A percentile compares a stretch with the other conserved stretches of the same genome.
phyloP scores from a whole-genome alignment of 2,113 vertebrate genomes.

The Alces alces region DNA sequence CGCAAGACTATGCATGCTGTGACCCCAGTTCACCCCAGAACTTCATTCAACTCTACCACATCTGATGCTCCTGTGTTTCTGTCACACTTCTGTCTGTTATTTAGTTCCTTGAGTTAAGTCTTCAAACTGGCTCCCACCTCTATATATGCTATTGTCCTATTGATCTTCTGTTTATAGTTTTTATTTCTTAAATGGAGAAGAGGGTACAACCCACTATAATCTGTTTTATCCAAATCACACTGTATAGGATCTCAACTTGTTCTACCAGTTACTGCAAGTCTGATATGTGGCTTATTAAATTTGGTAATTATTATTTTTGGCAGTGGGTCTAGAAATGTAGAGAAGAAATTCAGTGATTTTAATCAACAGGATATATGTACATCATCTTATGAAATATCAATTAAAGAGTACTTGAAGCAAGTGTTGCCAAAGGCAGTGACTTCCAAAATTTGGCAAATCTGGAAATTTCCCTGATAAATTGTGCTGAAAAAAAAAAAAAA shows the following conservation, averaged over 20 bases:
- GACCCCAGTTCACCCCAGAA: background rate
- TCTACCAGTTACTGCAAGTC: background rate
- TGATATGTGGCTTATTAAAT: background rate
- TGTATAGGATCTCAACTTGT: background rate
- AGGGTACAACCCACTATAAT: background rate
- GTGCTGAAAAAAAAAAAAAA: background rate
- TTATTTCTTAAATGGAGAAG: background rate
- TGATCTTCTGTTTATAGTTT: background rate
- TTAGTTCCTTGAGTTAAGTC: background rate
- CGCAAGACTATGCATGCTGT: background rate
- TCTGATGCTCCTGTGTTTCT: background rate
- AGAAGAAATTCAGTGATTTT: slow-evolving; percentile 18
- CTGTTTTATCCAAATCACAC: background rate
- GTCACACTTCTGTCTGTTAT: accelerated
- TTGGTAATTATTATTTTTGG: slow-evolving; percentile 6
- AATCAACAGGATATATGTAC: background rate
- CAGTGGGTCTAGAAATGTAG: background rate
- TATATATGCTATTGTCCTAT: background rate
- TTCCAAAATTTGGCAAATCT: background rate
- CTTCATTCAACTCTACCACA: background rate
- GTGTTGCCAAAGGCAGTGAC: background rate
- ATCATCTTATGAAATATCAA: background rate
- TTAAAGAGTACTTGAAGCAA: background rate
- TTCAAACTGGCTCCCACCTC: background rate
- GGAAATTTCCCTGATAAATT: slow-evolving; percentile 22